These are phyloP conservation scores for Mythimna pallens DNA, from an alignment of 2,888 invertebrate species.

Conservation along the genomic window DNA sequence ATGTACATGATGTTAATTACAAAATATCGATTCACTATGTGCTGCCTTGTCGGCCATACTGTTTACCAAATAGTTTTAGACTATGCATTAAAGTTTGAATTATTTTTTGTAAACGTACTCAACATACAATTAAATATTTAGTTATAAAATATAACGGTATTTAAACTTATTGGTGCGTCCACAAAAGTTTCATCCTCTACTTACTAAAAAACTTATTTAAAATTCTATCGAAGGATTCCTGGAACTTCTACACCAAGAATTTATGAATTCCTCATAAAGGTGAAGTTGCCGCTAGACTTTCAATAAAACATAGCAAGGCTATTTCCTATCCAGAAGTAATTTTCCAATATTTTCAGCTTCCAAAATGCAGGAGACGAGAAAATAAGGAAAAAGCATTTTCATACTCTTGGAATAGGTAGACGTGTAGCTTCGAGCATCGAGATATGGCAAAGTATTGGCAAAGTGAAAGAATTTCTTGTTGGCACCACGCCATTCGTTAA, in stretches of 20 bases:
- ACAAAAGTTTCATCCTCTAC: not conserved
- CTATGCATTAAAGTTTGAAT: no score
- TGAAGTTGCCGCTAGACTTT: not conserved
- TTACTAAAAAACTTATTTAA: not conserved
- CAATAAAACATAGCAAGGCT: not conserved
- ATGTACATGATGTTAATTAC: no score
- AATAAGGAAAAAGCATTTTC: constrained; percentile 6
- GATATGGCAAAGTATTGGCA: constrained; percentile 42
- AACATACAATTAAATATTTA: no score
- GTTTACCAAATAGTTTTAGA: no score
- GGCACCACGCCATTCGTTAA: constrained; percentile 47
- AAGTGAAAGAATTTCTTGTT: constrained; percentile 38
- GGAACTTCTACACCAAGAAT: not conserved
- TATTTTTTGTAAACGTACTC: no score
- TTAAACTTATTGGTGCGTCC: no score
- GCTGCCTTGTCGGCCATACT: no score
- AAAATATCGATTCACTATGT: no score
- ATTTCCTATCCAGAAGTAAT: not conserved
- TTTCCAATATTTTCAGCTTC: constrained; percentile 3
- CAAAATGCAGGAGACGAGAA: not conserved
- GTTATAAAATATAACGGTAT: no score
- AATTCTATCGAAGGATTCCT: not conserved
- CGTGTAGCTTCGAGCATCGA: constrained; percentile 6
- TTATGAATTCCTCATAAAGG: not conserved
- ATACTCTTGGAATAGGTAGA: not conserved